Evolutionary conservation across 2,797 vertebrate genomes (phyloP).

Genomic region (Anguilla pacifica): DNA sequence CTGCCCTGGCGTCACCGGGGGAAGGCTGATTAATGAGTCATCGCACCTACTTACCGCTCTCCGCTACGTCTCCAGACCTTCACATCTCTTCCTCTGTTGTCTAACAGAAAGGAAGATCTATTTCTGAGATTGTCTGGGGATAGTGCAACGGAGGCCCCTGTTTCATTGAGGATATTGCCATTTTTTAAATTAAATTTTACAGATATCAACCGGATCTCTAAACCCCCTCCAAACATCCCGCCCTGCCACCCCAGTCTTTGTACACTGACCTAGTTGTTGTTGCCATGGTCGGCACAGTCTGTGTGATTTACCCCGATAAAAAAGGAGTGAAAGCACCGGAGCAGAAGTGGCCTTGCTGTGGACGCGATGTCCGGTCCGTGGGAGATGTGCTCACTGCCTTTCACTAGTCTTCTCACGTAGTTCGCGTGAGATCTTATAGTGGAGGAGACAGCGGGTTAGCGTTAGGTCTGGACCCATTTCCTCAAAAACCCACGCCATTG

Average conservation of each 20-base stretch:
- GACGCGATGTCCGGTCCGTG: constrained; percentile 27
- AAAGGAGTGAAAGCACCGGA: not conserved
- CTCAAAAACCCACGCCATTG: not conserved
- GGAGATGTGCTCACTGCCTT: constrained; percentile 46
- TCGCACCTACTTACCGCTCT: constrained; percentile 51
- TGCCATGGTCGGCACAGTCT: not conserved
- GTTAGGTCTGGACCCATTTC: not conserved
- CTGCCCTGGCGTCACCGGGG: constrained; percentile 53
- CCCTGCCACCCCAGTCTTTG: not conserved
- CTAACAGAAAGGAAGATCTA: constrained; percentile 45
- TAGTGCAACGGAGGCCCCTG: not conserved
- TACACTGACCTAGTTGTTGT: not conserved
- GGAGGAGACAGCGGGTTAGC: constrained; percentile 41
- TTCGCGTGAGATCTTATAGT: constrained; percentile 42
- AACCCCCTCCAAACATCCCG: not conserved
- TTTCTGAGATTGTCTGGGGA: constrained; percentile 44
- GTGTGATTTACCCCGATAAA: not conserved
- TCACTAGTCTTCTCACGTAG: constrained; percentile 37
- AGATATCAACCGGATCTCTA: not conserved
- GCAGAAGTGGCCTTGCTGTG: constrained; percentile 15
- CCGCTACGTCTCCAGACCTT: constrained; percentile 51
- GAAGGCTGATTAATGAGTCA: constrained; percentile 64
- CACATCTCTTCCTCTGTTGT: constrained; percentile 39
- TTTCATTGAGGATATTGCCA: constrained; percentile 1
- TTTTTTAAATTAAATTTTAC: constrained; percentile 7